Conservation (phyloP, 1,140 invertebrate genomes). For the Neotoxoptera formosana region DNA sequence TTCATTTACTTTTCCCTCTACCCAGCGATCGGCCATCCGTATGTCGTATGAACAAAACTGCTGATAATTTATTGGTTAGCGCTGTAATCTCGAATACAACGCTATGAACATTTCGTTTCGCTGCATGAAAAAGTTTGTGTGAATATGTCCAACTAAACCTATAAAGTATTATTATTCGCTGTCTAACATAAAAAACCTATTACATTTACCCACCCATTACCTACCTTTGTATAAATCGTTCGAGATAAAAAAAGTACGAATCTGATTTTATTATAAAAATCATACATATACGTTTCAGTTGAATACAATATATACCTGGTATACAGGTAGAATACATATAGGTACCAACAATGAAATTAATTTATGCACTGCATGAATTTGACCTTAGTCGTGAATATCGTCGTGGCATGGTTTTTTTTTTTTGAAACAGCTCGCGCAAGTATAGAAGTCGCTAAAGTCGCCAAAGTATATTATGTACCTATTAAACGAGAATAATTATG, state of each 20-base stretch:
- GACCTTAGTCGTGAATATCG: slow-evolving; percentile 19
- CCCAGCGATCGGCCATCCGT: background rate
- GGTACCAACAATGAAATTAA: background rate
- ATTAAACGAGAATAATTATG: background rate
- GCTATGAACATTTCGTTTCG: too few relatives aligned
- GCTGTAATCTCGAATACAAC: background rate
- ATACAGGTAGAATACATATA: background rate
- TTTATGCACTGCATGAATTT: background rate
- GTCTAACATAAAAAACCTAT: background rate
- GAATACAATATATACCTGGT: background rate
- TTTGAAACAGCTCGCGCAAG: background rate
- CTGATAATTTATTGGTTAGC: background rate
- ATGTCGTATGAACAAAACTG: background rate
- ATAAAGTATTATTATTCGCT: too few relatives aligned
- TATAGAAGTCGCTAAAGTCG: slow-evolving; percentile 1
- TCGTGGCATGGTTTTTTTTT: background rate
- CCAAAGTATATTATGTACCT: too few relatives aligned
- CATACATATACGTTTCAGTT: background rate
- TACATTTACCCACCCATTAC: background rate
- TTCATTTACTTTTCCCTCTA: background rate
- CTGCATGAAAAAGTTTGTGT: background rate
- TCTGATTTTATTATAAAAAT: background rate
- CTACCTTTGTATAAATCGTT: background rate
- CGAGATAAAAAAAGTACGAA: too few relatives aligned
- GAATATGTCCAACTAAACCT: too few relatives aligned